Percentiles rank a stretch among this genome's conserved stretches.
Conservation (phyloP, 2,888 invertebrate species). For the Cetonia aurata region DNA sequence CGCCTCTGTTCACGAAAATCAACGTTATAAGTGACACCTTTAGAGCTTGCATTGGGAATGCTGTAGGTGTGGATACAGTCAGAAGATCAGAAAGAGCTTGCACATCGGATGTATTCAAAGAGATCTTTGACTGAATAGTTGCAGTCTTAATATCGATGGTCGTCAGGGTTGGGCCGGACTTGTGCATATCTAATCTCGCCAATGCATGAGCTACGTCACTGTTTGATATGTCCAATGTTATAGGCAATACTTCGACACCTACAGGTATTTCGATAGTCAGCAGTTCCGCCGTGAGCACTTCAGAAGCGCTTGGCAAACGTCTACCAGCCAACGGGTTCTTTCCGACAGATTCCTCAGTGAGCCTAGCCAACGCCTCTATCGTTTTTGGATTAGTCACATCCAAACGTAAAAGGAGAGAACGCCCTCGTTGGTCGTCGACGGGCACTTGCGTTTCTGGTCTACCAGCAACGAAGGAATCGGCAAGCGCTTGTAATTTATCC, state of each 20-base stretch:
- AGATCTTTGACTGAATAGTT: not conserved
- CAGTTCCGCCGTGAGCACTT: not conserved
- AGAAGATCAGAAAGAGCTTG: not conserved
- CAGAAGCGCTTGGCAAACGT: not conserved
- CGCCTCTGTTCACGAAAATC: not conserved
- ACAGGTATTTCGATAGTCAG: constrained; percentile 13
- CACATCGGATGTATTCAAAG: not conserved
- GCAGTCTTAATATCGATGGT: not conserved
- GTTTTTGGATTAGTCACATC: constrained; percentile 8
- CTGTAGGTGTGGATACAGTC: constrained; percentile 2
- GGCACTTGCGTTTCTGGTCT: constrained; percentile 7
- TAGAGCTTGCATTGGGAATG: not conserved
- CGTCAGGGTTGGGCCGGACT: not conserved
- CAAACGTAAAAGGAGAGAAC: not conserved
- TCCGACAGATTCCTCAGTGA: constrained; percentile 13
- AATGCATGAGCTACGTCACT: not conserved
- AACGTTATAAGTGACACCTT: constrained; percentile 7
- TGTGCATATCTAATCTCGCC: not conserved
- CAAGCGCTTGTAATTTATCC: constrained; percentile 7
- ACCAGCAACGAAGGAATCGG: not conserved
- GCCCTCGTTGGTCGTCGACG: constrained; percentile 16
- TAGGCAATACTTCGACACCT: not conserved
- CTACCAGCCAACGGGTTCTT: constrained; percentile 2
- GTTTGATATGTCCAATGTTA: not conserved
- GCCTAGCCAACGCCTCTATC: not conserved